phyloP scores from a whole-genome alignment of 2,888 invertebrate genomes.

The Autographa gamma region DNA sequence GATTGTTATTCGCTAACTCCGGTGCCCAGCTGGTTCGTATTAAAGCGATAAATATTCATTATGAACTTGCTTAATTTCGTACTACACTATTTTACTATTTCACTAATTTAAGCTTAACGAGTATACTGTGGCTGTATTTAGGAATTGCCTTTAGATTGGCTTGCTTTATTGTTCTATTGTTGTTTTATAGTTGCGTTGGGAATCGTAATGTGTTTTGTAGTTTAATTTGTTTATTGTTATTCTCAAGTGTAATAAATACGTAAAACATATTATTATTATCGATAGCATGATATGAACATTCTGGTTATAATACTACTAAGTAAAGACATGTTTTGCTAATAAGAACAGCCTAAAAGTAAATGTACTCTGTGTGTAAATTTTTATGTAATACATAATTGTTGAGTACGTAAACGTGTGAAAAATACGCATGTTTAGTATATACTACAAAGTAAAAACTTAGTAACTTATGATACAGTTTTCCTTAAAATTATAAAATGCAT shows the following conservation, averaged over 20 bases:
- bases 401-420: no score
- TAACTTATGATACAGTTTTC: background rate
- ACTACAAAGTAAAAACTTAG: no score
- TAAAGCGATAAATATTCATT: constrained; percentile 88
- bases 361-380: no score
- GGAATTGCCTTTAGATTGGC: constrained; percentile 57
- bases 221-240: background rate
- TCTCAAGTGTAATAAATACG: no score
- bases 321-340: no score
- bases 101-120: constrained; percentile 82
- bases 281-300: no score
- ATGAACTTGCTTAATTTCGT: constrained; percentile 86
- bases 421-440: no score
- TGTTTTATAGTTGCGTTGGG: constrained; percentile 12
- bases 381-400: no score
- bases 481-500: background rate
- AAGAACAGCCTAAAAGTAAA: no score
- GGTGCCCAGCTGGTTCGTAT: constrained; percentile 80
- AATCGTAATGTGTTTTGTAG: background rate
- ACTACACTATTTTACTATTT: constrained; percentile 84
- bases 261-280: no score
- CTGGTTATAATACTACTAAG: no score
- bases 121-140: constrained; percentile 61
- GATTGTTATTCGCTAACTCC: constrained; percentile 77
- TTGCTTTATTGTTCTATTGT: constrained; percentile 56